Percentiles rank a stretch among this genome's conserved stretches.
These are phyloP conservation scores for Siderastrea radians DNA, from an alignment of 92 coral and sea anemone species.

Conservation along the genomic window DNA sequence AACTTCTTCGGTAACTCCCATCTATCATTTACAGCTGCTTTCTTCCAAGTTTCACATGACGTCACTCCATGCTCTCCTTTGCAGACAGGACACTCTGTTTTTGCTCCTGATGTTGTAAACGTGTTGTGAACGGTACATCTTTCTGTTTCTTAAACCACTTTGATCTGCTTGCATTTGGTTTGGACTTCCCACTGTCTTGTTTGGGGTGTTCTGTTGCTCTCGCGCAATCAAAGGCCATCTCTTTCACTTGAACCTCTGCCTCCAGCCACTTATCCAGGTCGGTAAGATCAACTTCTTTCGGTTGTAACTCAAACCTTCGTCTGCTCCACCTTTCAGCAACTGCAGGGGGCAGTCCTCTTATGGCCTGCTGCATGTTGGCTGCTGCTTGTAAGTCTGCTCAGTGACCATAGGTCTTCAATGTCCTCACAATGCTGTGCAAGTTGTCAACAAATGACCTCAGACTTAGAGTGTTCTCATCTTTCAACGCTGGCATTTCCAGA, in stretches of 20 bases:
- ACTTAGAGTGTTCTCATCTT: slow-evolving; percentile 22
- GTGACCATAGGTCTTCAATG: slow-evolving; percentile 40
- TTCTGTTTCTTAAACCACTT: not conserved
- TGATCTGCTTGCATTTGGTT: not conserved
- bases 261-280: slow-evolving; percentile 39
- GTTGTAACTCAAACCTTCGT: slow-evolving; percentile 12
- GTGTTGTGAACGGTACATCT: not conserved
- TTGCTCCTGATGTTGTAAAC: not conserved
- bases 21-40: too few species aligned
- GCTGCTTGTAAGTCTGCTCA: slow-evolving; percentile 38
- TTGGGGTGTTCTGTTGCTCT: not conserved
- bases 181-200: not conserved
- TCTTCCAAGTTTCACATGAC: too few species aligned
- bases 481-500: slow-evolving; percentile 26
- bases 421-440: slow-evolving; percentile 43
- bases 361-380: slow-evolving; percentile 33
- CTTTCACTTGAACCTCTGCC: slow-evolving; percentile 43
- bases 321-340: slow-evolving; percentile 46
- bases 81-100: not conserved
- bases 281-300: slow-evolving; percentile 23
- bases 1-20: too few species aligned
- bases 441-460: slow-evolving; percentile 48
- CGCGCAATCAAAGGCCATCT: not conserved
- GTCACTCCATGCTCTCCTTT: too few species aligned
- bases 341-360: not conserved